Evolutionary conservation across 2,888 invertebrate genomes (phyloP).

Genomic region (Sepioteuthis lessoniana): DNA sequence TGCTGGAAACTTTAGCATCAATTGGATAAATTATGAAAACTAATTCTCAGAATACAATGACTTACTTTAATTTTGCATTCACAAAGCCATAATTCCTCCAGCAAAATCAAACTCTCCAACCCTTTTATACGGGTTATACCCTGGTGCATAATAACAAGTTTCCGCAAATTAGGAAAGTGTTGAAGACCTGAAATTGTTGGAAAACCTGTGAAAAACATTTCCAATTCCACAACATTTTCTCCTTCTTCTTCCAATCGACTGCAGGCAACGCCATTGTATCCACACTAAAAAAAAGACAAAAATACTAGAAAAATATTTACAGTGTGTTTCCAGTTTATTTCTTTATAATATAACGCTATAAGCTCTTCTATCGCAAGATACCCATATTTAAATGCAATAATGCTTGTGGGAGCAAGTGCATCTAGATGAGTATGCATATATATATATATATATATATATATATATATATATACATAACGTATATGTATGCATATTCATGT

Average conservation of each 20-base stretch:
- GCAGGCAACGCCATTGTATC: slow-evolving; percentile 70
- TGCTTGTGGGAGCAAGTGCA: no score
- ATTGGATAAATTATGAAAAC: neutral
- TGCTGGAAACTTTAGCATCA: neutral
- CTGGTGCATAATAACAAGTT: slow-evolving; percentile 68
- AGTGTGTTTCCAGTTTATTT: no score
- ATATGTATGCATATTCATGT: no score
- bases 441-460: no score
- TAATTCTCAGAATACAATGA: neutral
- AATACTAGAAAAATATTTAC: neutral
- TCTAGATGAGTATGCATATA: no score
- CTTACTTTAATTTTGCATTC: slow-evolving; percentile 67
- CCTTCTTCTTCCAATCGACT: slow-evolving; percentile 64
- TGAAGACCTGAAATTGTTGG: slow-evolving; percentile 70
- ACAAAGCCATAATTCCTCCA: slow-evolving; percentile 68
- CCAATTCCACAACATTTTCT: slow-evolving; percentile 63
- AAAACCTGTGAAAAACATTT: slow-evolving; percentile 75
- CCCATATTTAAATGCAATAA: no score
- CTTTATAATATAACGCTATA: no score
- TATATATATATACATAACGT: no score
- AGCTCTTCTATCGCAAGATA: no score
- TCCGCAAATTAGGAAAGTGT: slow-evolving; percentile 71
- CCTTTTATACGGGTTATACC: slow-evolving; percentile 63
- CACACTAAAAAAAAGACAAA: slow-evolving; percentile 61
- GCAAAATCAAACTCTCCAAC: slow-evolving; percentile 56